Evolutionary conservation across 2,797 vertebrate species (phyloP).

Genomic region (Poecilia gillii): DNA sequence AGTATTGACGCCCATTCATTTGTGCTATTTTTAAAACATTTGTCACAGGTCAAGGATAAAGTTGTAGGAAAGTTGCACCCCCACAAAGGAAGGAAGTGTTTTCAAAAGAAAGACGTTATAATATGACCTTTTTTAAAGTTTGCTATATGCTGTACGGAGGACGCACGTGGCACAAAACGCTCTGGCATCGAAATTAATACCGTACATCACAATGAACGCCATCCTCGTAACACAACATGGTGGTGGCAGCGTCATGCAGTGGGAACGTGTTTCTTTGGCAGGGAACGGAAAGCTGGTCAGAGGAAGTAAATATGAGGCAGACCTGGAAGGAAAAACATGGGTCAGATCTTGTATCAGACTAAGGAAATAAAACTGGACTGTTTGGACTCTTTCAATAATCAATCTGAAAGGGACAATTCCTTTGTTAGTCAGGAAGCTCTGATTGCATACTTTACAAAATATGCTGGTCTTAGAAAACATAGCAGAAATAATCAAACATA

Average conservation of each 20-base stretch:
- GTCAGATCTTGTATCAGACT: neutral
- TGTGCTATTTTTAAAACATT: neutral
- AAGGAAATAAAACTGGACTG: neutral
- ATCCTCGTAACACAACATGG: neutral
- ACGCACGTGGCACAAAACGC: neutral
- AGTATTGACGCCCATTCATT: neutral
- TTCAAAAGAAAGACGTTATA: neutral
- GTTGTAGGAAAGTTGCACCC: neutral
- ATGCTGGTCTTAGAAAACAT: neutral
- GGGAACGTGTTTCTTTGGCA: neutral
- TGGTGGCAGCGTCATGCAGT: neutral
- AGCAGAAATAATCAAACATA: neutral
- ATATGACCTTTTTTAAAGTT: neutral
- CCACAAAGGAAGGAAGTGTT: neutral
- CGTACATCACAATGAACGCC: neutral
- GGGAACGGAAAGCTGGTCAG: neutral
- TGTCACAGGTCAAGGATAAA: neutral
- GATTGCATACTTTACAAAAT: neutral
- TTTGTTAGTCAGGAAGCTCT: neutral
- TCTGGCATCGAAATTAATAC: neutral
- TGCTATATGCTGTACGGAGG: neutral
- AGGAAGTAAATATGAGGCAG: neutral
- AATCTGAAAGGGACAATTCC: neutral
- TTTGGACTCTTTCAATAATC: neutral
- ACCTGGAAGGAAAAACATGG: neutral